Percentiles rank a stretch among this genome's conserved stretches.
Conservation (phyloP, 2,888 invertebrate species). For the Troides helena region DNA sequence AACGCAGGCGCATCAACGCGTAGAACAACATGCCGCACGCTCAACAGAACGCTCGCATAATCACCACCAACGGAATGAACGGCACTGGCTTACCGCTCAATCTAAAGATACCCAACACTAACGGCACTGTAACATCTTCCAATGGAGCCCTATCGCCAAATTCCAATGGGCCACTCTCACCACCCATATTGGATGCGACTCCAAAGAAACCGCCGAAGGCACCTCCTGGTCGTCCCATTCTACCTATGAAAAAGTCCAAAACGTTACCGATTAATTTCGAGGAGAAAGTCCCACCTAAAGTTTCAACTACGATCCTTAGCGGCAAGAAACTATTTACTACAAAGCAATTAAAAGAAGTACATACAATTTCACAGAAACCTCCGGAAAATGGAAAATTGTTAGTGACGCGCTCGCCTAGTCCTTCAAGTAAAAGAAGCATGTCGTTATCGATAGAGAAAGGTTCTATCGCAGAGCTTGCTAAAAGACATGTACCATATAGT, state of each 20-base stretch:
- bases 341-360: slow-evolving; percentile 70
- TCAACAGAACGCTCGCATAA: slow-evolving; percentile 41
- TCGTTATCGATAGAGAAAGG: slow-evolving; percentile 72
- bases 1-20: slow-evolving; percentile 58
- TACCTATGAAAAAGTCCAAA: slow-evolving; percentile 71
- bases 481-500: slow-evolving; percentile 59
- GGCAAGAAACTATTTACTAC: slow-evolving; percentile 67
- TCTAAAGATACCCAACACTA: slow-evolving; percentile 58
- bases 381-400: slow-evolving; percentile 55
- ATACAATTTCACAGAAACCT: slow-evolving; percentile 54
- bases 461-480: slow-evolving; percentile 73
- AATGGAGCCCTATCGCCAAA: slow-evolving; percentile 50
- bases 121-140: slow-evolving; percentile 35
- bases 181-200: slow-evolving; percentile 66
- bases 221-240: slow-evolving; percentile 58
- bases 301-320: slow-evolving; percentile 52
- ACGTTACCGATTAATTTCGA: slow-evolving; percentile 73
- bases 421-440: slow-evolving; percentile 62
- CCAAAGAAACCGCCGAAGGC: slow-evolving; percentile 71
- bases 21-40: slow-evolving; percentile 65
- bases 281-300: slow-evolving; percentile 60
- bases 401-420: slow-evolving; percentile 62
- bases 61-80: slow-evolving; percentile 43
- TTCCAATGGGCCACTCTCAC: slow-evolving; percentile 64
- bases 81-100: slow-evolving; percentile 46